Evolutionary conservation across 2,888 invertebrate species (phyloP).

Genomic region (Acanthosepion lycidas): DNA sequence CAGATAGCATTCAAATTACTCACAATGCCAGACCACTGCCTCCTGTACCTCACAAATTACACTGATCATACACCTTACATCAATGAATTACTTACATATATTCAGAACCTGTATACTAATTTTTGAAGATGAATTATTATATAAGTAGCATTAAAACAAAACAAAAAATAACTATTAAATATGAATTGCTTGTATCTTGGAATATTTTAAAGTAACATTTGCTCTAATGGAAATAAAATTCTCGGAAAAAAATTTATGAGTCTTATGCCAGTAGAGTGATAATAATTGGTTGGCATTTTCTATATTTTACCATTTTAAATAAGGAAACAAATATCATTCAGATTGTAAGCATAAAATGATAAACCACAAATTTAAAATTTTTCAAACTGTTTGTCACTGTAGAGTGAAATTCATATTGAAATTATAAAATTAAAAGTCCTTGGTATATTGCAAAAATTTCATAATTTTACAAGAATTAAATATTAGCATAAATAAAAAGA

Average conservation of each 20-base stretch:
- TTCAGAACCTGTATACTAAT: background rate
- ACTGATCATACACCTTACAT: background rate
- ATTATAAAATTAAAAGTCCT: background rate
- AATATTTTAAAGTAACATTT: background rate
- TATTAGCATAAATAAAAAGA: background rate
- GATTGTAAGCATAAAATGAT: background rate
- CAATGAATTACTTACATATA: background rate
- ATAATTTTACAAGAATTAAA: background rate
- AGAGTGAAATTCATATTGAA: background rate
- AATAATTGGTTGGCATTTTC: too few species aligned
- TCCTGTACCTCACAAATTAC: background rate
- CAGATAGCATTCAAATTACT: slow-evolving; percentile 33
- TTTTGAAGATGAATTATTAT: background rate
- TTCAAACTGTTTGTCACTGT: background rate
- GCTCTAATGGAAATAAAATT: too few species aligned
- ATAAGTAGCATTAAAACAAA: background rate
- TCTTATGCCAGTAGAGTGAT: background rate
- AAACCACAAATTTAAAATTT: background rate
- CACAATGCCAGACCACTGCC: slow-evolving; percentile 33
- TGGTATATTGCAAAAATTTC: background rate
- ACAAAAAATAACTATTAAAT: background rate
- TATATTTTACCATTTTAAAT: too few species aligned
- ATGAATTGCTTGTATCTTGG: background rate
- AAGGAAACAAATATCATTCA: too few species aligned
- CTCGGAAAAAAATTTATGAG: fast-evolving